phyloP scores from a whole-genome alignment of 2,888 invertebrate species.

The Cancer borealis region DNA sequence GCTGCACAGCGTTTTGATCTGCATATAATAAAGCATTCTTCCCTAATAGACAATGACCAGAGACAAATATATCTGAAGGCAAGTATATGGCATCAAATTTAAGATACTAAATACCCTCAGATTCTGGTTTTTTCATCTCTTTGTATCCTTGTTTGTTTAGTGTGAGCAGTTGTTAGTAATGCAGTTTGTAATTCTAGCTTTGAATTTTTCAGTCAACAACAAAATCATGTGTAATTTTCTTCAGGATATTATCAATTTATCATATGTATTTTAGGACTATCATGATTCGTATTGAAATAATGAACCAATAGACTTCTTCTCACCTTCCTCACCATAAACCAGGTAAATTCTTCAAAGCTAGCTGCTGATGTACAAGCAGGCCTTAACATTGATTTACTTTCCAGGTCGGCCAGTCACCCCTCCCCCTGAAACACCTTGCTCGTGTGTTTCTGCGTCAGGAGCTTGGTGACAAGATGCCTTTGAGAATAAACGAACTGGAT shows the following conservation, averaged over 20 bases:
- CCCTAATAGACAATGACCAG: constrained; percentile 74
- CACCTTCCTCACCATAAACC: too few species aligned
- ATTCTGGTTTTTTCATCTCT: background rate
- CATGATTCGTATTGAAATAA: background rate
- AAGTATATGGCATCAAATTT: background rate
- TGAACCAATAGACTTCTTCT: background rate
- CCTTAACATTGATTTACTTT: background rate
- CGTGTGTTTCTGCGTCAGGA: constrained; percentile 72
- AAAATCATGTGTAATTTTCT: background rate
- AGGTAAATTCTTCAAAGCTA: too few species aligned
- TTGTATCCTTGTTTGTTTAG: background rate
- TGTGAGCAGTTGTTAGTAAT: background rate
- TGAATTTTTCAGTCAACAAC: background rate
- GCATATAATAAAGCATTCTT: constrained; percentile 74
- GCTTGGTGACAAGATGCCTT: constrained; percentile 63
- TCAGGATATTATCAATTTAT: background rate
- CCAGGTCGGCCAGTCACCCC: constrained; percentile 74
- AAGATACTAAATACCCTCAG: background rate
- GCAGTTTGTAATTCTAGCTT: background rate
- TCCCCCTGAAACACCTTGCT: constrained; percentile 71
- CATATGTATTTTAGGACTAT: background rate
- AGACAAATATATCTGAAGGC: constrained; percentile 67
- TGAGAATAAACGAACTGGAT: constrained; percentile 69
- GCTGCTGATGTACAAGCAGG: too few species aligned
- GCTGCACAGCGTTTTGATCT: constrained; percentile 77